phyloP scores from a whole-genome alignment of 2,113 vertebrate genomes.

The Vulpes vulpes region DNA sequence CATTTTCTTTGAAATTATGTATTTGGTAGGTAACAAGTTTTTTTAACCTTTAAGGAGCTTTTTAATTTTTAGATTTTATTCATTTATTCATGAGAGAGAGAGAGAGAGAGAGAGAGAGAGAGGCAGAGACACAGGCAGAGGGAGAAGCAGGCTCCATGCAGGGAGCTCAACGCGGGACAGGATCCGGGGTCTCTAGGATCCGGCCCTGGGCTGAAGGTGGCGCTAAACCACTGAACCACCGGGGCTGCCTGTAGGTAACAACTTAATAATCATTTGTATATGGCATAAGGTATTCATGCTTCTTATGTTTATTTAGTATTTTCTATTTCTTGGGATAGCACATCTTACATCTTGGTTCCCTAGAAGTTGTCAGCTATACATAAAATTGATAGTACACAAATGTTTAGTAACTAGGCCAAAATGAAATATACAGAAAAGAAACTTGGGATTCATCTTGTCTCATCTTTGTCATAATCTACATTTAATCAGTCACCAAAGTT shows the following conservation, averaged over 20 bases:
- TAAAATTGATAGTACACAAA: not conserved
- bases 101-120: no score
- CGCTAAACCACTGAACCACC: no score
- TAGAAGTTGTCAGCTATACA: not conserved
- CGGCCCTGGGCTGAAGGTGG: no score
- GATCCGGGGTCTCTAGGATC: no score
- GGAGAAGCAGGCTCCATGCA: no score
- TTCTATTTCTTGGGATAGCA: not conserved
- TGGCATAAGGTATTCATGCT: not conserved
- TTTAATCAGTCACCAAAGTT: not conserved
- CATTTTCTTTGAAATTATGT: slow-evolving; percentile 28
- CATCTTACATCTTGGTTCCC: not conserved
- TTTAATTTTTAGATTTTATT: no score
- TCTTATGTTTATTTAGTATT: slow-evolving; percentile 8
- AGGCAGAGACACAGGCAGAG: no score
- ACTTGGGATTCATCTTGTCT: not conserved
- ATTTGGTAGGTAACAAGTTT: not conserved
- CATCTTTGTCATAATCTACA: not conserved
- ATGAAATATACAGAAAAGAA: not conserved
- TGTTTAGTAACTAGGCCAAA: not conserved
- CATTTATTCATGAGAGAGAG: no score
- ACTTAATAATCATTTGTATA: slow-evolving; percentile 7
- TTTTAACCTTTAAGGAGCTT: no score
- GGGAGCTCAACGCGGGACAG: no score
- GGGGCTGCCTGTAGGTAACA: not conserved